Evolutionary conservation across 2,888 invertebrate genomes (phyloP), one percentile per base, ranked within the genome.

Genomic region (Orthosia cruda): DNA sequence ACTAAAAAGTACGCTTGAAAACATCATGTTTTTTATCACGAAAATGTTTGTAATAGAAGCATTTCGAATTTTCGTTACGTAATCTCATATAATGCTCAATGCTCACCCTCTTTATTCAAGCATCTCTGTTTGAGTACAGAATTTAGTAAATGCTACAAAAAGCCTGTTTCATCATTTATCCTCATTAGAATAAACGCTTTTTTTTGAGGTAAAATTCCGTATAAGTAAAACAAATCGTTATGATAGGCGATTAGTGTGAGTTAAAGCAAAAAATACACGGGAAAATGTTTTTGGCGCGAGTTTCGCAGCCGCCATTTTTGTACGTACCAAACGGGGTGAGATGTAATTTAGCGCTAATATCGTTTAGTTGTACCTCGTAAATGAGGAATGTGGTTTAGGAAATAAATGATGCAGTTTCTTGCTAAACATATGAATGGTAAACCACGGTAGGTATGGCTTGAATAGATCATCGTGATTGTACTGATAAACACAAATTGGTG

Each of bases 171-270:
- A 69, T 76, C 79, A 83, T 76, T 74, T 68, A 76, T 77, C 58
- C 59, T 76, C 76, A 82, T 80, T 78, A 77, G 63, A 79, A 73
- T 74, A 63, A 68, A 80, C 75, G 77, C 40, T 72, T 64, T 85
- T n/a, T 81, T 74, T 83, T 64, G 18, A 49, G 69, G 78, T 55
- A 58, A 70, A 80, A 73, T 64, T 78, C 67, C 67, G 74, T 74
- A 67, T 81, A 82, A 87, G 77, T 66, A 84, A 84, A 84, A 86
- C 81, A 81, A 85, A 87, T 81, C 72, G 74, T 71, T 81, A 72
- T 78, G 73, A 81, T 76, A 74, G 74, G 67, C 77, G 83, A 83
- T 84, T 80, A 85, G 76, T 80, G 63, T 66, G 66, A 62, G 81
- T 63, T 65, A 66, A 71, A 57, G 79, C 66, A 66, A 84, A 85